phyloP scores from a whole-genome alignment of 2,797 vertebrate species.

The Hozukius guyotensis region DNA sequence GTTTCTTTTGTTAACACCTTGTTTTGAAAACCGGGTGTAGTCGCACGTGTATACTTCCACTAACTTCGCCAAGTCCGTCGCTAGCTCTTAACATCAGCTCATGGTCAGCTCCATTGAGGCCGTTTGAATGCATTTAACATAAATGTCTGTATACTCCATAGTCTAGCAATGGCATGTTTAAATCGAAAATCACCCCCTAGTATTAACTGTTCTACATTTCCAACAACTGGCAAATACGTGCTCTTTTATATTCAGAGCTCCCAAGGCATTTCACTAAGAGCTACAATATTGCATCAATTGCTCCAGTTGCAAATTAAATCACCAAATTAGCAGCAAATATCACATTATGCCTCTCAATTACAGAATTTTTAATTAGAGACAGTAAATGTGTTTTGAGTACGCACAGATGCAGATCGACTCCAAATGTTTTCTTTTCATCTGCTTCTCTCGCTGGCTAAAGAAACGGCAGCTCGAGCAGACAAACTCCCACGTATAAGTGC shows the following conservation, averaged over 20 bases:
- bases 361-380: slow-evolving; percentile 57
- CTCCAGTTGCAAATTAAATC: slow-evolving; percentile 56
- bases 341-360: slow-evolving; percentile 50
- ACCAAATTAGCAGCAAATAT: slow-evolving; percentile 45
- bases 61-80: too few species aligned
- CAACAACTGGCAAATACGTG: slow-evolving; percentile 12
- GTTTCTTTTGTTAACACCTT: too few species aligned
- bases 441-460: background rate
- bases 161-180: too few species aligned
- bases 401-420: slow-evolving; percentile 20
- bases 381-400: slow-evolving; percentile 32
- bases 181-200: background rate
- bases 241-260: slow-evolving; percentile 28
- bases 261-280: slow-evolving; percentile 43
- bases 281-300: slow-evolving; percentile 45
- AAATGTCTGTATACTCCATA: too few species aligned
- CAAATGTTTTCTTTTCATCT: background rate
- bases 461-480: background rate
- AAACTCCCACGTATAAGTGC: background rate
- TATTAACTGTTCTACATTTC: slow-evolving; percentile 29
- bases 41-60: too few species aligned
- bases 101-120: too few species aligned
- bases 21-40: too few species aligned
- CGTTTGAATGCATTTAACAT: too few species aligned
- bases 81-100: too few species aligned